A percentile compares a stretch with the other conserved stretches of the same genome.
Evolutionary conservation across 2,888 invertebrate genomes (phyloP).

Genomic region (Pristionchus japonicus): DNA sequence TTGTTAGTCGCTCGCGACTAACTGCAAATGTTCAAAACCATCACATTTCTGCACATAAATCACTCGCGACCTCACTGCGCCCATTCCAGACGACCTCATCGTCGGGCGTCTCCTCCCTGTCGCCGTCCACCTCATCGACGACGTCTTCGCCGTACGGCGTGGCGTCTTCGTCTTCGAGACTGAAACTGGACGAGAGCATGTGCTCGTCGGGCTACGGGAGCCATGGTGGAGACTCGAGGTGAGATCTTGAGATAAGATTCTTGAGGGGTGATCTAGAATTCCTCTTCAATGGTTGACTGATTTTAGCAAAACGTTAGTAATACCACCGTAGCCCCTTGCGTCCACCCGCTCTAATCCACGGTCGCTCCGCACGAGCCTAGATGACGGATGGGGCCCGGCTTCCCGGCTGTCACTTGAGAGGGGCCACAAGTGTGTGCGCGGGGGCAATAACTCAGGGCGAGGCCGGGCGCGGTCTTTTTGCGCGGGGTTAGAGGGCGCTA

Average conservation of each 20-base stretch:
- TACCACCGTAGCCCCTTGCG: not conserved
- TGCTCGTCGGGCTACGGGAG: slow-evolving; percentile 43
- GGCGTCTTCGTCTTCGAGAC: slow-evolving; percentile 11
- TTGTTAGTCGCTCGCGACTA: not conserved
- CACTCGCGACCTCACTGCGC: not conserved
- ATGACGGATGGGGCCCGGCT: slow-evolving; percentile 20
- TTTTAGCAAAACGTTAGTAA: too few relatives aligned
- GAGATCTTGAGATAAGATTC: too few relatives aligned
- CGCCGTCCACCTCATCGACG: slow-evolving; percentile 17
- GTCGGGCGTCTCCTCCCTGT: slow-evolving; percentile 39
- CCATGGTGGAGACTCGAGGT: slow-evolving; percentile 31
- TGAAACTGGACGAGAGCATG: slow-evolving; percentile 39
- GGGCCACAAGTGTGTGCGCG: slow-evolving; percentile 37
- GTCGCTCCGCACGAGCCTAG: slow-evolving; percentile 18
- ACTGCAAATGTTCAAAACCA: too few relatives aligned
- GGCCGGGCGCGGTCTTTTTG: slow-evolving; percentile 37
- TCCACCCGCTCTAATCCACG: slow-evolving; percentile 1
- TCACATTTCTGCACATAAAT: too few relatives aligned
- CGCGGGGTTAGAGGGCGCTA: not conserved
- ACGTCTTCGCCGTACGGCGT: slow-evolving; percentile 25
- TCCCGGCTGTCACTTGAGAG: slow-evolving; percentile 14
- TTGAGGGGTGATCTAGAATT: not conserved
- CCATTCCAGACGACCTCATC: slow-evolving; percentile 39
- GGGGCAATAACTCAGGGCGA: slow-evolving; percentile 19
- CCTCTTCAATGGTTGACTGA: not conserved